Evolutionary conservation across 1,140 invertebrate genomes (phyloP).

Genomic region (Varroa destructor): DNA sequence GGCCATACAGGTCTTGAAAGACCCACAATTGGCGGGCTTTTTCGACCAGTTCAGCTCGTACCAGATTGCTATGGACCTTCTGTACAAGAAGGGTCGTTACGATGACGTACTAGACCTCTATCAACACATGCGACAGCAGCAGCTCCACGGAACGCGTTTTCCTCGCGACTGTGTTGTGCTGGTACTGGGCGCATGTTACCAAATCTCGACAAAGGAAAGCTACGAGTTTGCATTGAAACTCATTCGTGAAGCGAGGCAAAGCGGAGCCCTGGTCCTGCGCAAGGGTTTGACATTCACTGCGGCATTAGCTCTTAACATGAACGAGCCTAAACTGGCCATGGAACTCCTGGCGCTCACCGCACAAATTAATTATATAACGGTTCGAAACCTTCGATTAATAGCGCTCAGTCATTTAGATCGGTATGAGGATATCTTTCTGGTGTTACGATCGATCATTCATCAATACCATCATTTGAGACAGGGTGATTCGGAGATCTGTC

Average conservation of each 20-base stretch:
- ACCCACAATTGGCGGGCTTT: constrained; percentile 48
- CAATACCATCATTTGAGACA: constrained; percentile 41
- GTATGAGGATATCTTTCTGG: constrained; percentile 50
- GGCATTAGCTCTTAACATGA: constrained; percentile 53
- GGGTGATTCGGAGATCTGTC: constrained; percentile 31
- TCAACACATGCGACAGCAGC: constrained; percentile 40
- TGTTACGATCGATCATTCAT: constrained; percentile 48
- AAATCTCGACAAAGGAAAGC: constrained; percentile 54
- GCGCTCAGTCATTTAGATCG: constrained; percentile 50
- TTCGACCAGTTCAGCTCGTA: constrained; percentile 58
- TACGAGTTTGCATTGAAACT: constrained; percentile 51
- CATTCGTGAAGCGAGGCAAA: constrained; percentile 47
- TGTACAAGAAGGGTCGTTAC: constrained; percentile 56
- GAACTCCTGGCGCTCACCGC: constrained; percentile 49
- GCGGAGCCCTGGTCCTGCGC: constrained; percentile 47
- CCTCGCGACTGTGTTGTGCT: constrained; percentile 54
- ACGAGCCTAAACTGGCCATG: constrained; percentile 50
- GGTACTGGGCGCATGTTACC: constrained; percentile 55
- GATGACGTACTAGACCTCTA: constrained; percentile 52
- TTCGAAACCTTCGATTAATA: constrained; percentile 53
- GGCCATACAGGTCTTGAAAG: constrained; percentile 46
- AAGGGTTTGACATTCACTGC: constrained; percentile 51
- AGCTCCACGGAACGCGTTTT: constrained; percentile 49
- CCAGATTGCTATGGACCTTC: constrained; percentile 55
- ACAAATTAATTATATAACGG: constrained; percentile 50